phyloP scores from a whole-genome alignment of 2,113 vertebrate genomes.

The Paedocypris sp. region DNA sequence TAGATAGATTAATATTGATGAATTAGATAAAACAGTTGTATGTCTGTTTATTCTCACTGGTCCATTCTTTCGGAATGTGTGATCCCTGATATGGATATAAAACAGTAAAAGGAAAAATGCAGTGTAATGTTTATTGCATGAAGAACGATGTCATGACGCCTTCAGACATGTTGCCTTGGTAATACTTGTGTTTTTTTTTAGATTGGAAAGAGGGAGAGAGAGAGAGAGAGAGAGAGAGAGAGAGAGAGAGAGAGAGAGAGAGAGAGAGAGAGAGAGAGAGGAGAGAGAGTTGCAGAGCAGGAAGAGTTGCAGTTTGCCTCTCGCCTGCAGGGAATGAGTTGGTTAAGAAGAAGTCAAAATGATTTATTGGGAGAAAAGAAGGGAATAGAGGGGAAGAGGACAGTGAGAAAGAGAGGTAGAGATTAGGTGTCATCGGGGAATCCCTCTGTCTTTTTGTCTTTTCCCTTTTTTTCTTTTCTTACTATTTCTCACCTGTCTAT shows the following conservation, averaged over 20 bases:
- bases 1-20: too few species aligned
- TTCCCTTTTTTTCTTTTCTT: slow-evolving; percentile 35
- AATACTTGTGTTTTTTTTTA: slow-evolving; percentile 14
- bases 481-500: slow-evolving; percentile 27
- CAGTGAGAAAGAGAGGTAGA: slow-evolving; percentile 49
- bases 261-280: slow-evolving; percentile 27
- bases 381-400: slow-evolving; percentile 52
- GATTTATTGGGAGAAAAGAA: slow-evolving; percentile 69
- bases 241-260: slow-evolving; percentile 29
- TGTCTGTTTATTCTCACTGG: too few species aligned
- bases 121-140: slow-evolving; percentile 23
- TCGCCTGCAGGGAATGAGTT: slow-evolving; percentile 69
- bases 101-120: not conserved
- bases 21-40: too few species aligned
- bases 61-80: too few species aligned
- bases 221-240: slow-evolving; percentile 20
- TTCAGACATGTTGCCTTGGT: slow-evolving; percentile 36
- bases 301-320: slow-evolving; percentile 61
- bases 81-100: not conserved
- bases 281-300: slow-evolving; percentile 41
- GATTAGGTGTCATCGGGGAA: slow-evolving; percentile 59
- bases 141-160: slow-evolving; percentile 32
- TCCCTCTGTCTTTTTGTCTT: slow-evolving; percentile 55
- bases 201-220: not conserved
- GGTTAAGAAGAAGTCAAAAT: slow-evolving; percentile 69